Evolutionary conservation across 2,797 vertebrate species (phyloP), one percentile per base, ranked within the genome.

Genomic region (Sternotherus odoratus): DNA sequence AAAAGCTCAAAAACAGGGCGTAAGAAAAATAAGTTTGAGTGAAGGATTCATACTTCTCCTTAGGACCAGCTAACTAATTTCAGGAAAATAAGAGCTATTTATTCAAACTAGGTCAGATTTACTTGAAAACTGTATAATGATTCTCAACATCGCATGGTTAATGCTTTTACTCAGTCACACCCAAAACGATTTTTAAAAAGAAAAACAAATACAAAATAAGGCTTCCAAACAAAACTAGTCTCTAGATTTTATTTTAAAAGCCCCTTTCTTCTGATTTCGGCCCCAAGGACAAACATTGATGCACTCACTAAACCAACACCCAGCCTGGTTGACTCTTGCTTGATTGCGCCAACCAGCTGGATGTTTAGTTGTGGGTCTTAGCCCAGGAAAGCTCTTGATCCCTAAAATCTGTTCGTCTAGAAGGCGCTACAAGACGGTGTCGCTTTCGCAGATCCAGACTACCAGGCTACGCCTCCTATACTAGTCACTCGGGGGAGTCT

Each of bases 101-200:
- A 75, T 48, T 43, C 72, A 43, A 75, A 75, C 39, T 8, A 74
- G 39, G 21, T 28, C 24, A 28, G 12, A 15, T 43, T 46, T 74
- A 26, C 30, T n/a, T 39, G 0, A 8, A 1, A 3, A 30, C 46
- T 0, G 0, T 10, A 46, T 28, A 0, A 2, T 0, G 3, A 3
- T 50, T 23, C 78, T 2, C 6, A 3, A 9, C n/a, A 3, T 0
- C n/a, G 12, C 28, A 3, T 17, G 2, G 54, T 2, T 12, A 0
- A 12, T 1, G 1, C 26, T 82, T 26, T 1, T 11, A 21, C 36
- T 26, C 19, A 30, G 2, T 78, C 19, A 19, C 33, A 43, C 13
- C 4, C 6, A n/a, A 19, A 66, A n/a, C 0, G 2, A 10, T 5
- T 36, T 8, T 43, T 50, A 13, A 4, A 49, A 49, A 49, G 12